Base-by-base conservation (phyloP, 30 jellyfish, hydroid and myxozoan genomes). In the Pseudorhiza aurosa region DNA sequence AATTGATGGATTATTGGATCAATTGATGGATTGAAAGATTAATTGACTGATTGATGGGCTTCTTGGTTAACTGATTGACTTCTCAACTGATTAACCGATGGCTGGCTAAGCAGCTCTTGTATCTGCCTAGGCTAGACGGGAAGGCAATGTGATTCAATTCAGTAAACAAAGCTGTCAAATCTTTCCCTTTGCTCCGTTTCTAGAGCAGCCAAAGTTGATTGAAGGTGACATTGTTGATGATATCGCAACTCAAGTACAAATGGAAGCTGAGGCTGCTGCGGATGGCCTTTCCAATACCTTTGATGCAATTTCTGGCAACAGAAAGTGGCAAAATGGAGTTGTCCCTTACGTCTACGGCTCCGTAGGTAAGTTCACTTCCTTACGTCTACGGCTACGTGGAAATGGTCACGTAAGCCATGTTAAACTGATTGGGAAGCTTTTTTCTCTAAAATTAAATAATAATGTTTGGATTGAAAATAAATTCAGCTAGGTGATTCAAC, bases 201-300 rank as follows among this genome's bases (percentile, higher is more conserved):
- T 56, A 72, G 86, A 72, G 27, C 86, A 72, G 35, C 86, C 86
- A 0, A 12, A 19, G 25, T 39, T 72, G 86, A 72, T 72, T 25
- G 86, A 72, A 45, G 86, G 86, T 19, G 86, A 72, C 32, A 72
- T 72, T 39, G 86, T 72, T 19, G 86, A 72, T 72, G 86, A 72
- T 39, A 29, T 53, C 21, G 63, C 72, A 8, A 72, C 86, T 15
- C 47, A 75, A n/a, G 58, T 28, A 19, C 86, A 72, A 49, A 72
- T 72, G 49, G 86, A 51, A 8, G 86, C 86, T n/a, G 86, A 72
- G 28, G 81, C 81, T 12, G 9, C 79, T 36, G 85, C 85, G 6
- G 46, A 72, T 49, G 86, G 86, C 44, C 21, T 49, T 21, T 56
- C 75, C 15, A 72, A 58, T 42, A 33, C 86, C 56, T 72, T 72